Evolutionary conservation across 2,797 vertebrate species (phyloP).

Genomic region (Lepidocolaptes lacrymiger): DNA sequence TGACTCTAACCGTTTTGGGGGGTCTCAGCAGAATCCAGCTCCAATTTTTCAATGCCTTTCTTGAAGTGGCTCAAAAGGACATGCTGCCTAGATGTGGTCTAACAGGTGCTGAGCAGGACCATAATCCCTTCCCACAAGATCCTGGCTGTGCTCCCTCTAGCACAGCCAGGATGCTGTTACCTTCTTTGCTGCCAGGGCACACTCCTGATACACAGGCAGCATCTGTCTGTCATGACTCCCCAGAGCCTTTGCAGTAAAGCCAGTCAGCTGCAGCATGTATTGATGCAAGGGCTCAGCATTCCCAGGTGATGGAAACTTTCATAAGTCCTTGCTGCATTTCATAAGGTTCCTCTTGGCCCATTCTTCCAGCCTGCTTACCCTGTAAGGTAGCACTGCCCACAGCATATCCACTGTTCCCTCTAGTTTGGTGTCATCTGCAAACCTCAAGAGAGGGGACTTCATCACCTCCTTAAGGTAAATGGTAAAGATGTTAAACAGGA

Average conservation of each 20-base stretch:
- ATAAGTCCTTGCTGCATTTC: neutral
- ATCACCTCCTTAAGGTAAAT: neutral
- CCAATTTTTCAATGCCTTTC: neutral
- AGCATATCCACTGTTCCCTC: neutral
- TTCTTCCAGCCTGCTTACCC: neutral
- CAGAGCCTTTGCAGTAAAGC: neutral
- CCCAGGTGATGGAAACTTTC: neutral
- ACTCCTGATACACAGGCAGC: rapidly evolving
- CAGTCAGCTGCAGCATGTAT: neutral
- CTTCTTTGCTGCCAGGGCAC: neutral
- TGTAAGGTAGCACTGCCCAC: neutral
- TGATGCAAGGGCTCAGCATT: neutral
- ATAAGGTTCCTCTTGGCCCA: neutral
- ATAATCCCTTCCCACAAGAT: neutral
- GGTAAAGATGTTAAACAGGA: neutral
- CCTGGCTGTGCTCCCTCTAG: neutral
- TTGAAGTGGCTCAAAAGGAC: neutral
- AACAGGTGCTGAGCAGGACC: neutral
- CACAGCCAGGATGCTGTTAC: neutral
- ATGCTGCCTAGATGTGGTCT: neutral
- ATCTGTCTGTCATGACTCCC: neutral
- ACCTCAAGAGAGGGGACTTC: neutral
- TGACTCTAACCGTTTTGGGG: neutral
- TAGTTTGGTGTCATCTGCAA: neutral
- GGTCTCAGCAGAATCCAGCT: neutral